Conservation (phyloP, 2,797 vertebrate genomes). For the Tragelaphus oryx region DNA sequence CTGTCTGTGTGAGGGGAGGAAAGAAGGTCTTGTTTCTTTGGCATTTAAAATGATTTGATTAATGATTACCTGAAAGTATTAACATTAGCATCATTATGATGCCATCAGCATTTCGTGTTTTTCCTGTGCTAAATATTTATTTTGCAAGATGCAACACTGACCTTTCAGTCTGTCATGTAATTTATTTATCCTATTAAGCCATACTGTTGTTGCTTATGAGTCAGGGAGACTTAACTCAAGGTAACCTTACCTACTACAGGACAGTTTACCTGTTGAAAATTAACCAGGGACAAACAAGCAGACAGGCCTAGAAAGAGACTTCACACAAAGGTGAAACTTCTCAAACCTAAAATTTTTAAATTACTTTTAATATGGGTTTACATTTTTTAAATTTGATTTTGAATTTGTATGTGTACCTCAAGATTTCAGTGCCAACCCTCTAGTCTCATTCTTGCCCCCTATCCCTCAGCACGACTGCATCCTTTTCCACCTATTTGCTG, state of each 20-base stretch:
- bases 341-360: neutral
- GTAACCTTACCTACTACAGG: neutral
- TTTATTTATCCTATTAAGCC: conserved; percentile 14
- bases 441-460: neutral
- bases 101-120: neutral
- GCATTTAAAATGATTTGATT: conserved; percentile 44
- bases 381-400: neutral
- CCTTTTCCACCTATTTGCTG: neutral
- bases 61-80: conserved; percentile 24
- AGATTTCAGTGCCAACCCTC: neutral
- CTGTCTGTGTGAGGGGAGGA: neutral
- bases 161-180: neutral
- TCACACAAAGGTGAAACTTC: neutral
- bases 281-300: neutral
- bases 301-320: neutral
- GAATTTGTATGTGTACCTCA: neutral
- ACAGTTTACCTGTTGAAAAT: neutral
- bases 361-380: neutral
- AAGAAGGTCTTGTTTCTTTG: neutral
- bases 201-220: neutral
- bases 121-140: conserved; percentile 33
- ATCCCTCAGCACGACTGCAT: neutral
- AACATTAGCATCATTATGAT: neutral
- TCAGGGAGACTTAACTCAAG: neutral
- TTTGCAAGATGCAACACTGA: conserved; percentile 39